These are phyloP conservation scores for Malacosoma neustria DNA, from an alignment of 2,888 invertebrate genomes.

Conservation along the genomic window DNA sequence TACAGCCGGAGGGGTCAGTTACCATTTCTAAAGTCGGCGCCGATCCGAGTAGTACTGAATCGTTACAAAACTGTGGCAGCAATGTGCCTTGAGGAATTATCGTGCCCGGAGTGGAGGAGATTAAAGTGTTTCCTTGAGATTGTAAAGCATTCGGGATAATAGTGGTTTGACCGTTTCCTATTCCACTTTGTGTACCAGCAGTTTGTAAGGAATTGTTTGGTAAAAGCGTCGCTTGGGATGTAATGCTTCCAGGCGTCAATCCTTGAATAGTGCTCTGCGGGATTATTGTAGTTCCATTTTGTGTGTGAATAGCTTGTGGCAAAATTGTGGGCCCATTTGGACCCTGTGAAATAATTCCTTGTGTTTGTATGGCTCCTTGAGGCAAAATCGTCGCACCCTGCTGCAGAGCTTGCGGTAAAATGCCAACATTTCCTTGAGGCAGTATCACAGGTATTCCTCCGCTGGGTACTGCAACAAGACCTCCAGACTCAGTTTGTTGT, in stretches of 20 bases:
- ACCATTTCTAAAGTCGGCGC: constrained; percentile 79
- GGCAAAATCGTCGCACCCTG: constrained; percentile 75
- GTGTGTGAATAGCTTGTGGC: constrained; percentile 73
- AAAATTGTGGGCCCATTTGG: constrained; percentile 76
- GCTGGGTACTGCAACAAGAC: constrained; percentile 75
- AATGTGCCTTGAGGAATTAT: constrained; percentile 77
- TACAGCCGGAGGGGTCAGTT: constrained; percentile 73
- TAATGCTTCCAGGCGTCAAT: constrained; percentile 46
- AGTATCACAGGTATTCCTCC: constrained; percentile 72
- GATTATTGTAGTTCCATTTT: constrained; percentile 77
- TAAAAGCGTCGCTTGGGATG: constrained; percentile 53
- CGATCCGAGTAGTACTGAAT: constrained; percentile 77
- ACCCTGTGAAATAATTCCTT: constrained; percentile 67
- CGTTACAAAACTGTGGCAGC: constrained; percentile 70
- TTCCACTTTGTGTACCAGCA: constrained; percentile 58
- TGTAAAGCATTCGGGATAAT: constrained; percentile 66
- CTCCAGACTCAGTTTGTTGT: constrained; percentile 76
- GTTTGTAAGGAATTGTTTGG: constrained; percentile 57
- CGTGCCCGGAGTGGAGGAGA: constrained; percentile 70
- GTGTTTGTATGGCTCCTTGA: constrained; percentile 70
- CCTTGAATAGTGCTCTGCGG: constrained; percentile 73
- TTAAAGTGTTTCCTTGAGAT: constrained; percentile 70
- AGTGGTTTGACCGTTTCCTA: constrained; percentile 63
- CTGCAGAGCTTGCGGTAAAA: constrained; percentile 64
- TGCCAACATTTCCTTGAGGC: constrained; percentile 69